Evolutionary conservation across 2,797 vertebrate species (phyloP).

Genomic region (Artibeus lituratus): DNA sequence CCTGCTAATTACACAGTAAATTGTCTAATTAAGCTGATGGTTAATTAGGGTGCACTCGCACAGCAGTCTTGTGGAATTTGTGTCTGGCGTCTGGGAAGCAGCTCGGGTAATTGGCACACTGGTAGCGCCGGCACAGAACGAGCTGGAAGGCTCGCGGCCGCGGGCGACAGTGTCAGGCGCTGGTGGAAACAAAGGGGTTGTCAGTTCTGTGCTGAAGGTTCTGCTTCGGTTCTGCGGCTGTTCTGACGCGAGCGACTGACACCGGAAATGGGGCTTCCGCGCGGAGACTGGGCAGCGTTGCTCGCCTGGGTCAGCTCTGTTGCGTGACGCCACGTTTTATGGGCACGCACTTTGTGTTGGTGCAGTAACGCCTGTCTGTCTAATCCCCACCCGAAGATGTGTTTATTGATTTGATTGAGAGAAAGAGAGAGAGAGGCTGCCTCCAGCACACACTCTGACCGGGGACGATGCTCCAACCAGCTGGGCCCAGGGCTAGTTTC

Average conservation of each 20-base stretch:
- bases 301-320: neutral
- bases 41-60: conserved; percentile 95
- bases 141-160: conserved; percentile 82
- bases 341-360: neutral
- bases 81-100: conserved; percentile 90
- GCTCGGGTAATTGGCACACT: conserved; percentile 91
- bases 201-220: conserved; percentile 81
- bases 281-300: neutral
- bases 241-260: conserved; percentile 48
- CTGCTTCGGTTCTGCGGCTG: conserved; percentile 79
- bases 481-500: neutral
- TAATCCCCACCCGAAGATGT: neutral
- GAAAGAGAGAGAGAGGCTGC: no score
- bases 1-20: conserved; percentile 98
- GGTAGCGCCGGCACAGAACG: conserved; percentile 89
- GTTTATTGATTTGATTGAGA: neutral
- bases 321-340: neutral
- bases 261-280: neutral
- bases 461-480: no score
- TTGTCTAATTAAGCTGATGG: conserved; percentile 97
- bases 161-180: conserved; percentile 85
- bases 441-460: no score
- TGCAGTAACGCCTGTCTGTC: neutral
- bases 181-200: conserved; percentile 80
- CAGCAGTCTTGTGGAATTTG: conserved; percentile 94